A percentile compares a stretch with the other conserved stretches of the same genome.
Evolutionary conservation across 2,113 vertebrate species (phyloP).

Genomic region (Mus pahari): DNA sequence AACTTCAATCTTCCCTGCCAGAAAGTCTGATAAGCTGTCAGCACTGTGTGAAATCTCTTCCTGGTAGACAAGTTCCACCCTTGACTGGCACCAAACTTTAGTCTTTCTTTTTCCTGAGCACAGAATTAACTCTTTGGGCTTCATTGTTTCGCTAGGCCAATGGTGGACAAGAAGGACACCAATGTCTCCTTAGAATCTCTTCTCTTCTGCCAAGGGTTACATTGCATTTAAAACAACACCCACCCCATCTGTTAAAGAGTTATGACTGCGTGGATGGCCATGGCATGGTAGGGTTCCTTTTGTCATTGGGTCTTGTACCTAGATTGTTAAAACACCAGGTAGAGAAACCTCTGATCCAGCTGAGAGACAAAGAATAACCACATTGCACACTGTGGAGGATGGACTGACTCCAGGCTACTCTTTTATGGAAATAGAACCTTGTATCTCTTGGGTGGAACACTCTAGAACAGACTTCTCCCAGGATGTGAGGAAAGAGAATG

Average conservation of each 20-base stretch:
- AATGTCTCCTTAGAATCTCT: not conserved
- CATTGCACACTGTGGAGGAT: not conserved
- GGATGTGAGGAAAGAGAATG: not conserved
- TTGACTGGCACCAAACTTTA: not conserved
- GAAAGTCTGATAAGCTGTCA: not conserved
- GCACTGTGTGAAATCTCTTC: not conserved
- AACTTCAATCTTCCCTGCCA: not conserved
- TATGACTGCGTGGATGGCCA: rapidly evolving
- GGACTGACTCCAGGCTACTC: not conserved
- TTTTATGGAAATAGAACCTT: not conserved
- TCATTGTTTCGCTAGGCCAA: not conserved
- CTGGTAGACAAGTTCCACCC: not conserved
- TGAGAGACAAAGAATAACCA: rapidly evolving
- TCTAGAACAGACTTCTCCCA: slow-evolving; percentile 31
- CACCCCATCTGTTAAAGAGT: rapidly evolving
- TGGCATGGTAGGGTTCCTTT: too few relatives aligned
- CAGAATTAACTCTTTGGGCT: not conserved
- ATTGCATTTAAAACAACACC: not conserved
- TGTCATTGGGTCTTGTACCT: too few relatives aligned
- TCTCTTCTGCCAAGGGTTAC: not conserved
- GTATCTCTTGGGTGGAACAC: slow-evolving; percentile 6
- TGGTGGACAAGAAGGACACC: not conserved
- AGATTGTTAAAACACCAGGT: not conserved
- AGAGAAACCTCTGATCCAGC: not conserved
- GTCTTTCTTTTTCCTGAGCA: not conserved